Percentiles rank a stretch among this genome's conserved stretches.
Evolutionary conservation across 2,888 invertebrate species (phyloP).

Genomic region (Nephrotoma flavescens): DNA sequence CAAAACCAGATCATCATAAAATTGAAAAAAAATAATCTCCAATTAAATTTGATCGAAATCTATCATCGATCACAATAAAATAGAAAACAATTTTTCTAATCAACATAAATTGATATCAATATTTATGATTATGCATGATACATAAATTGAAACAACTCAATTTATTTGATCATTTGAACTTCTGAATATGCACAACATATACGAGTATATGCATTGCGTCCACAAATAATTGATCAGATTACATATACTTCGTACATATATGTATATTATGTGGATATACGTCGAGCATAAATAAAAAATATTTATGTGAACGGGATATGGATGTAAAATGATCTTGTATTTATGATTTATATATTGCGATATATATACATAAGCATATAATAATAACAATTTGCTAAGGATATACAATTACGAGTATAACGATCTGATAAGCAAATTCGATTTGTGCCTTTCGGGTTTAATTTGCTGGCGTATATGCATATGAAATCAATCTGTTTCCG

Average conservation of each 20-base stretch:
- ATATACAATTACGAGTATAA: neutral
- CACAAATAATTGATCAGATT: neutral
- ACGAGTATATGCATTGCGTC: neutral
- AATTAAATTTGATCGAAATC: too few relatives aligned
- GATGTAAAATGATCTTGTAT: neutral
- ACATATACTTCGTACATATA: neutral
- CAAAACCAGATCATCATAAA: too few relatives aligned
- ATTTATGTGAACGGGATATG: neutral
- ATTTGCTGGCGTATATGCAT: neutral
- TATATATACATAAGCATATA: neutral
- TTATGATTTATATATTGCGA: neutral
- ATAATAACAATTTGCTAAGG: neutral
- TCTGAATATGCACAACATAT: neutral
- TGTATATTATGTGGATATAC: neutral
- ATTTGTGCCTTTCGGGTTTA: neutral
- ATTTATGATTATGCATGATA: neutral
- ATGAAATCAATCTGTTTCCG: neutral
- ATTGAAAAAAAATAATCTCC: too few relatives aligned
- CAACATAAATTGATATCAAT: neutral
- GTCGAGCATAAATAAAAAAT: neutral
- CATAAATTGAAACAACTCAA: neutral
- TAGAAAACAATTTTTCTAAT: neutral
- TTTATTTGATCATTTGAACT: neutral
- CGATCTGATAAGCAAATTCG: neutral
- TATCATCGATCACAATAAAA: neutral